Evolutionary conservation across 2,888 invertebrate species (phyloP).

Genomic region (Caenorhabditis macrosperma): DNA sequence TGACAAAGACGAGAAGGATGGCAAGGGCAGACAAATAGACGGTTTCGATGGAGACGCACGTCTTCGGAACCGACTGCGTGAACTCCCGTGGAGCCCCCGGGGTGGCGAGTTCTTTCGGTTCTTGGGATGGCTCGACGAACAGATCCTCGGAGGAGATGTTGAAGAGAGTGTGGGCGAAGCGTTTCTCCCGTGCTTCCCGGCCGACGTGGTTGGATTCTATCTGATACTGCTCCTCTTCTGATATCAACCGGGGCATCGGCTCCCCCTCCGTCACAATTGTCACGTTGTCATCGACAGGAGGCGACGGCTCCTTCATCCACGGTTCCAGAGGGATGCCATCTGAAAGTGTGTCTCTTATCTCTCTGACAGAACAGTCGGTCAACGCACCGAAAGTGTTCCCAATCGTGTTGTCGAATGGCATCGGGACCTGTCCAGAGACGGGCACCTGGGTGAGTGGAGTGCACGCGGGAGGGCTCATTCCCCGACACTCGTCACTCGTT

Average conservation of each 20-base stretch:
- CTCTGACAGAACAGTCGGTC: not conserved
- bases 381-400: conserved; percentile 38
- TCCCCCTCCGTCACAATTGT: not conserved
- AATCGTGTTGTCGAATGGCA: conserved; percentile 42
- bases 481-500: conserved; percentile 75
- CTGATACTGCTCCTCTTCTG: conserved; percentile 41
- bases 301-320: conserved; percentile 58
- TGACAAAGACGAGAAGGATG: conserved; percentile 39
- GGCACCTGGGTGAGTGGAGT: conserved; percentile 42
- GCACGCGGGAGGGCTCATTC: conserved; percentile 65
- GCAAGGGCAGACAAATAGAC: conserved; percentile 29
- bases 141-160: conserved; percentile 41
- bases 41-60: conserved; percentile 35
- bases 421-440: conserved; percentile 26
- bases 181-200: conserved; percentile 16
- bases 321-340: conserved; percentile 48
- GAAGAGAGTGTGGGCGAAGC: conserved; percentile 35
- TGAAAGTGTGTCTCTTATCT: conserved; percentile 11
- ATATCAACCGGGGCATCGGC: conserved; percentile 39
- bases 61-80: not conserved
- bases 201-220: conserved; percentile 52
- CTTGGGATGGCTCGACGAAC: conserved; percentile 24
- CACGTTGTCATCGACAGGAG: conserved; percentile 20
- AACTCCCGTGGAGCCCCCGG: conserved; percentile 44
- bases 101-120: conserved; percentile 24